phyloP scores from a whole-genome alignment of 2,797 vertebrate genomes.

The Hephaestus fuliginosus region DNA sequence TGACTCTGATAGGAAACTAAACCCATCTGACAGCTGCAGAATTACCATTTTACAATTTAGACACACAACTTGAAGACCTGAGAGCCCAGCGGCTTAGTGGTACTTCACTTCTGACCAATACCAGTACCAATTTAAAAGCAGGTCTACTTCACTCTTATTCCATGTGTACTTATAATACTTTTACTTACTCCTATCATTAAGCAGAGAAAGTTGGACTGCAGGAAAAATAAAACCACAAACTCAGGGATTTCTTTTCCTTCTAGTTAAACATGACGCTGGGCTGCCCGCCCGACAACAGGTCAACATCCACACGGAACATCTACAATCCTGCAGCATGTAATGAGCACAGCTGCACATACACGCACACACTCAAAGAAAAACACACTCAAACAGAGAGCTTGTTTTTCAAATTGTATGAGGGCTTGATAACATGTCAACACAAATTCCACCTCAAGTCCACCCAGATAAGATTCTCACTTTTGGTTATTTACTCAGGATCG shows the following conservation, averaged over 20 bases:
- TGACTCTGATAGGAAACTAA: slow-evolving; percentile 5
- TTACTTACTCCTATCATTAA: not conserved
- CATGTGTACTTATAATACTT: not conserved
- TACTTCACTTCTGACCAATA: slow-evolving; percentile 1
- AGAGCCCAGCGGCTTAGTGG: not conserved
- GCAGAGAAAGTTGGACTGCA: not conserved
- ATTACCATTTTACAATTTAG: not conserved
- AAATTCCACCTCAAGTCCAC: not conserved
- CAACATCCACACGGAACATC: not conserved
- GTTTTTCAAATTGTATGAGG: not conserved
- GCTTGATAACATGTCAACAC: not conserved
- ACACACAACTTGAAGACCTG: not conserved
- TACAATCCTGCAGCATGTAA: not conserved
- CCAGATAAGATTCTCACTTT: not conserved
- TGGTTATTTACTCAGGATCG: not conserved
- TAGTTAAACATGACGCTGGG: not conserved
- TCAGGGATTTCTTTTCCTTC: not conserved
- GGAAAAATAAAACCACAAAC: slow-evolving; percentile 4
- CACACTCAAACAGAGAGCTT: not conserved
- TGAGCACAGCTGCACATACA: slow-evolving; percentile 20
- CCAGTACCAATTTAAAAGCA: not conserved
- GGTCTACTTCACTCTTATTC: not conserved
- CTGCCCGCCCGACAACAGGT: slow-evolving; percentile 2
- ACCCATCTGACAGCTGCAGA: not conserved
- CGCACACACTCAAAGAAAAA: not conserved